Evolutionary conservation across 1,140 invertebrate species (phyloP).

Genomic region (Philotrypesis tridentata): DNA sequence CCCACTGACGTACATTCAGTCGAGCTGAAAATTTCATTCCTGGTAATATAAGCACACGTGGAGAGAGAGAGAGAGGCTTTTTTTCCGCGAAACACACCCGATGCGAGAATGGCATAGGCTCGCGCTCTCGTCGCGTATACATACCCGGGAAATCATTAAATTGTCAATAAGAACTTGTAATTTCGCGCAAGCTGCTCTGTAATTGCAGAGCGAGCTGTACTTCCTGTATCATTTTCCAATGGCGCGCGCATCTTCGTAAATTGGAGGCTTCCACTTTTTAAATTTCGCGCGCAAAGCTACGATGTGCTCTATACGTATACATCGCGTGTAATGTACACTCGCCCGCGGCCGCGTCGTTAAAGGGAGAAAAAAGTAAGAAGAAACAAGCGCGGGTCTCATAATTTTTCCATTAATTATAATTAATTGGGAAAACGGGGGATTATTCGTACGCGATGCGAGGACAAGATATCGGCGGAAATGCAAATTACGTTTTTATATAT

Average conservation of each 20-base stretch:
- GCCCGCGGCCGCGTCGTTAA: too few relatives aligned
- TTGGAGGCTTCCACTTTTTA: background rate
- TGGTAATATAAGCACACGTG: background rate
- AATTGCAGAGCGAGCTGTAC: background rate
- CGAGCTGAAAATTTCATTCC: conserved; percentile 25
- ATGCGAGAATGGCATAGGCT: background rate
- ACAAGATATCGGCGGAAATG: background rate
- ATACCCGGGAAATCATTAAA: conserved; percentile 10
- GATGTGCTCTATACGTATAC: too few relatives aligned
- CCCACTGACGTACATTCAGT: conserved; percentile 8
- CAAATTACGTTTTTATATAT: conserved; percentile 5
- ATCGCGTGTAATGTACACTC: too few relatives aligned
- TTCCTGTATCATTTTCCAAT: conserved; percentile 11
- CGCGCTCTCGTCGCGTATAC: too few relatives aligned
- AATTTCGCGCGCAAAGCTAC: background rate
- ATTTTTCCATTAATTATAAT: background rate
- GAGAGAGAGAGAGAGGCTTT: background rate
- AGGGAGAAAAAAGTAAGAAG: too few relatives aligned
- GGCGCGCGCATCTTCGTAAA: background rate
- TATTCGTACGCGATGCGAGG: background rate
- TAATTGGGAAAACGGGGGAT: background rate
- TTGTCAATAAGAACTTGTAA: conserved; percentile 12
- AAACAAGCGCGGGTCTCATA: background rate
- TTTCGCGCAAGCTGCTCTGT: background rate
- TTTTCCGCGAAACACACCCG: background rate